Evolutionary conservation across 2,797 vertebrate species (phyloP).

Genomic region (Chelidonichthys spinosus): DNA sequence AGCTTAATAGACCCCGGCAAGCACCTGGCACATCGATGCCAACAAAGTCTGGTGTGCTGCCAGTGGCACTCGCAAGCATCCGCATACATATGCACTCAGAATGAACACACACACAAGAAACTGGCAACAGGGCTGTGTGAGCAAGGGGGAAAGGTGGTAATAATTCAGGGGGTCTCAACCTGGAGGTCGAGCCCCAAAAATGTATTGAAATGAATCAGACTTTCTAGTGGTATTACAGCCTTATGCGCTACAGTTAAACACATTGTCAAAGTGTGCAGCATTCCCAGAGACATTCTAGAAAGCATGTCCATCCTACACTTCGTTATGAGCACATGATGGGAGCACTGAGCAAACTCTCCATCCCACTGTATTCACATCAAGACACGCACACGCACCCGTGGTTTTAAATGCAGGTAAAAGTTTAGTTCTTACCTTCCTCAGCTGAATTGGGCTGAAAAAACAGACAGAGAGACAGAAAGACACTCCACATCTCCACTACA

Average conservation of each 20-base stretch:
- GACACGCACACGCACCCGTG: background rate
- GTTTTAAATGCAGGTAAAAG: constrained; percentile 44
- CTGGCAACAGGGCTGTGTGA: background rate
- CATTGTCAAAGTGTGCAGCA: constrained; percentile 37
- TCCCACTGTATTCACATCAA: constrained; percentile 10
- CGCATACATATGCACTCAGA: constrained; percentile 38
- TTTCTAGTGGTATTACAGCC: background rate
- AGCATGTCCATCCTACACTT: constrained; percentile 51
- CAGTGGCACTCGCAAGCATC: constrained; percentile 40
- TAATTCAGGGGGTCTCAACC: constrained; percentile 31
- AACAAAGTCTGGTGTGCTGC: constrained; percentile 61
- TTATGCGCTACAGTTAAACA: constrained; percentile 40
- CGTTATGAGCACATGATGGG: constrained; percentile 42
- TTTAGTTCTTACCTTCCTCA: constrained; percentile 85
- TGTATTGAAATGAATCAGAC: background rate
- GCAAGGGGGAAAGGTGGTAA: constrained; percentile 16
- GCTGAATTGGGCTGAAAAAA: constrained; percentile 84
- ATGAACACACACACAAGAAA: constrained; percentile 9
- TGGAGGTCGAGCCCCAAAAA: constrained; percentile 31
- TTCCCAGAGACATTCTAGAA: constrained; percentile 31
- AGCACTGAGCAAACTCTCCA: constrained; percentile 40
- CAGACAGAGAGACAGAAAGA: constrained; percentile 84
- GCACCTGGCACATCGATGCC: constrained; percentile 67
- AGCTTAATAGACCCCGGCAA: constrained; percentile 61
- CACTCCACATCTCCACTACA: constrained; percentile 87